These are phyloP conservation scores for Porites lobata DNA, from an alignment of 92 coral and sea anemone species.

Conservation along the genomic window DNA sequence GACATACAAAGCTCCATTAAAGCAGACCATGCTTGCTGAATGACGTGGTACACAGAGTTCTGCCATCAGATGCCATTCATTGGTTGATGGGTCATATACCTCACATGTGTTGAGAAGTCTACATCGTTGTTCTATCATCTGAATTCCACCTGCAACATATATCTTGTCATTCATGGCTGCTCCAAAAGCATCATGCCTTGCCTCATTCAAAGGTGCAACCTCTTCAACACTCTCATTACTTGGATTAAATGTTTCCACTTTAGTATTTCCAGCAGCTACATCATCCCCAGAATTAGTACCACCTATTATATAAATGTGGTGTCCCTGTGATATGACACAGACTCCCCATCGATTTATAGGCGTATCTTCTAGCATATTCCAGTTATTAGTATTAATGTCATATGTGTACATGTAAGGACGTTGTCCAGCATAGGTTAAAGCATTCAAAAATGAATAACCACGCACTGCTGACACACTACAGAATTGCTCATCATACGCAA, in stretches of 20 bases:
- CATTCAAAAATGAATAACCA: slow-evolving; percentile 38
- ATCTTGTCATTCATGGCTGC: slow-evolving; percentile 61
- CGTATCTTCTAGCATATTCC: slow-evolving; percentile 27
- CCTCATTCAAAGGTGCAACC: slow-evolving; percentile 64
- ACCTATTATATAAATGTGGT: slow-evolving; percentile 63
- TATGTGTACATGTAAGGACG: slow-evolving; percentile 43
- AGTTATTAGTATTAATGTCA: slow-evolving; percentile 56
- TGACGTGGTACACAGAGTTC: slow-evolving; percentile 62
- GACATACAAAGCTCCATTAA: slow-evolving; percentile 65
- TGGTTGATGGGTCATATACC: slow-evolving; percentile 58
- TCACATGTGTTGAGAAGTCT: slow-evolving; percentile 66
- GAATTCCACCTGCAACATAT: slow-evolving; percentile 72
- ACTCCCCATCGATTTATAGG: slow-evolving; percentile 61
- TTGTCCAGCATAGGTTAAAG: slow-evolving; percentile 22
- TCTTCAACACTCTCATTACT: slow-evolving; percentile 43
- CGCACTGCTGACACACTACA: slow-evolving; percentile 53
- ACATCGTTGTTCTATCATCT: neutral
- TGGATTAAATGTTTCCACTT: slow-evolving; percentile 66
- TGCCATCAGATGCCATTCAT: slow-evolving; percentile 79
- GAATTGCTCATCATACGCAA: neutral
- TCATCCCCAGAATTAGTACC: slow-evolving; percentile 2
- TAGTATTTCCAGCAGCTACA: neutral
- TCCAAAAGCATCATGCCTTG: slow-evolving; percentile 68
- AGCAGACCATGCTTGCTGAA: slow-evolving; percentile 74
- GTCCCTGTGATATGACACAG: slow-evolving; percentile 60